phyloP scores from a whole-genome alignment of 2,888 invertebrate species.

The Graphium colonna region DNA sequence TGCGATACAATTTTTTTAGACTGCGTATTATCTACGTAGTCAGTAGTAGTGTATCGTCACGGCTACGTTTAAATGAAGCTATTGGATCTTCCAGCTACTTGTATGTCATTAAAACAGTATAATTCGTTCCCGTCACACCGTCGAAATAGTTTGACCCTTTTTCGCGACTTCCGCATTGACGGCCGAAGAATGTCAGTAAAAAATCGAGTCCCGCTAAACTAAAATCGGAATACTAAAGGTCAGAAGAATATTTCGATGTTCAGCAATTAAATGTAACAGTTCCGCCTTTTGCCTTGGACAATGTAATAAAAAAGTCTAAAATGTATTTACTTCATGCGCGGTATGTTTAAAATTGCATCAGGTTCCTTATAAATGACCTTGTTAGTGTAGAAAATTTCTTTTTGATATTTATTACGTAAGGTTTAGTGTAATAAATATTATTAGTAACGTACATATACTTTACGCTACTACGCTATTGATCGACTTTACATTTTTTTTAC shows the following conservation, averaged over 20 bases:
- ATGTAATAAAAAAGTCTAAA: constrained; percentile 12
- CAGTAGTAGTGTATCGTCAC: no score
- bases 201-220: constrained; percentile 5
- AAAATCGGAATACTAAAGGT: constrained; percentile 9
- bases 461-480: no score
- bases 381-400: background rate
- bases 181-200: constrained; percentile 36
- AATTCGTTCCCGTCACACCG: constrained; percentile 23
- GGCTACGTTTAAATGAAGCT: background rate
- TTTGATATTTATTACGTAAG: background rate
- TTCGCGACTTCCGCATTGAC: constrained; percentile 51
- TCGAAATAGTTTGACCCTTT: constrained; percentile 51
- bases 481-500: no score
- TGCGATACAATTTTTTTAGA: no score
- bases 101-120: constrained; percentile 7
- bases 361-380: background rate
- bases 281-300: constrained; percentile 9
- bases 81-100: background rate
- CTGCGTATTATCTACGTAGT: no score
- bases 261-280: constrained; percentile 11
- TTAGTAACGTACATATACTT: no score
- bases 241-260: constrained; percentile 14
- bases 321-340: constrained; percentile 4
- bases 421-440: no score
- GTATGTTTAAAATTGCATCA: constrained; percentile 5